Percentiles rank a stretch among this genome's conserved stretches.
Evolutionary conservation across 35 echinoderm and acorn worm genomes (phyloP).

Genomic region (Lytechinus pictus): DNA sequence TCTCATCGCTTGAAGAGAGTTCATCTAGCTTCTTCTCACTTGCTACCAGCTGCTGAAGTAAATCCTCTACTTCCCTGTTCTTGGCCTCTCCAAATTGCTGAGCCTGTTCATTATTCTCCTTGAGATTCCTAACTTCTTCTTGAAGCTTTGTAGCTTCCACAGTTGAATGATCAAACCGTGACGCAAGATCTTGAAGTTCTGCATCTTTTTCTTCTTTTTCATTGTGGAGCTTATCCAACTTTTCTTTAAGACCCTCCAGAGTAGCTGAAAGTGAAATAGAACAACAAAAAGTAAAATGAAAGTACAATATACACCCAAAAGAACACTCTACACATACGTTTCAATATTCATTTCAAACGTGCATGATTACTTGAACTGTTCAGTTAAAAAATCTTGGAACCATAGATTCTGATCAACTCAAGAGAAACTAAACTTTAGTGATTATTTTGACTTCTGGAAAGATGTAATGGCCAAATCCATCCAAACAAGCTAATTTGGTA

Average conservation of each 20-base stretch:
- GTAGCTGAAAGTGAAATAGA: background rate
- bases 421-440: no score
- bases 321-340: background rate
- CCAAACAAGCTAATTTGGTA: no score
- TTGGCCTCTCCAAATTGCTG: constrained; percentile 16
- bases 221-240: background rate
- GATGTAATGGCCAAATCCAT: no score
- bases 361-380: no score
- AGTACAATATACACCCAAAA: background rate
- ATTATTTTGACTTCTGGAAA: no score
- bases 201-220: constrained; percentile 49
- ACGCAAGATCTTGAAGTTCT: constrained; percentile 31
- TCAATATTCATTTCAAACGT: background rate
- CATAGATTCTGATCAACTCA: no score
- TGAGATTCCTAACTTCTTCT: constrained; percentile 48
- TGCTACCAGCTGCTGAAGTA: constrained; percentile 18
- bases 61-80: constrained; percentile 22
- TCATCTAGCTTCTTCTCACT: constrained; percentile 11
- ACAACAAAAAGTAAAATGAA: background rate
- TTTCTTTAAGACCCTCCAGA: constrained; percentile 50
- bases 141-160: background rate
- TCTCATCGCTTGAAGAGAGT: background rate
- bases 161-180: constrained; percentile 18
- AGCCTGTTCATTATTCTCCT: constrained; percentile 43
- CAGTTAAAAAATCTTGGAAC: no score